Evolutionary conservation across 2,888 invertebrate genomes (phyloP).

Genomic region (Hydriomena furcata): DNA sequence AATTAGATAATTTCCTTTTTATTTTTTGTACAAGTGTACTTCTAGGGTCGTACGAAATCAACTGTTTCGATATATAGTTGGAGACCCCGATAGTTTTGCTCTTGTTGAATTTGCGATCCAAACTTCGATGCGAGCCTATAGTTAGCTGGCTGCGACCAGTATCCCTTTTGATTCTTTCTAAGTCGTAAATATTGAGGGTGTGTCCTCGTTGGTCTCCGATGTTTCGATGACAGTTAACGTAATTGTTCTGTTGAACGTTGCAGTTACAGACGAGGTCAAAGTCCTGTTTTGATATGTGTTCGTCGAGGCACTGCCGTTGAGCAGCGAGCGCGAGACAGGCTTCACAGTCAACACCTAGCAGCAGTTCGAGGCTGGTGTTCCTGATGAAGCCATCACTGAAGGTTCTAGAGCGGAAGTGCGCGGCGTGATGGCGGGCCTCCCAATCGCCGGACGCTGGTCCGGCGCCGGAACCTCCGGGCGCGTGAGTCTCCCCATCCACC

Average conservation of each 20-base stretch:
- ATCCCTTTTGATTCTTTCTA: conserved; percentile 73
- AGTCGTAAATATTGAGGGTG: conserved; percentile 73
- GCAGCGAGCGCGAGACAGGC: conserved; percentile 76
- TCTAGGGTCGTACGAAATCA: conserved; percentile 77
- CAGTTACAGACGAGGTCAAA: conserved; percentile 78
- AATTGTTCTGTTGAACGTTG: conserved; percentile 74
- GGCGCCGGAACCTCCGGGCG: conserved; percentile 31
- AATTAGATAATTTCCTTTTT: conserved; percentile 77
- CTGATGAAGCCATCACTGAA: conserved; percentile 79
- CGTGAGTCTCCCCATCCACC: conserved; percentile 68
- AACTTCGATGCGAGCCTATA: conserved; percentile 71
- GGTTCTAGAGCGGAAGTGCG: conserved; percentile 75
- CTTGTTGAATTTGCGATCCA: conserved; percentile 76
- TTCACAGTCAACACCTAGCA: conserved; percentile 79
- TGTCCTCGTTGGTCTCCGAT: conserved; percentile 65
- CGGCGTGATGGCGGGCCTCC: conserved; percentile 60
- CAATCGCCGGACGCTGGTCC: conserved; percentile 48
- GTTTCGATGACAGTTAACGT: conserved; percentile 66
- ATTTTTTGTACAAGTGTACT: conserved; percentile 78
- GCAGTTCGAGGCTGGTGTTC: conserved; percentile 76
- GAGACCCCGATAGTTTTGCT: conserved; percentile 76
- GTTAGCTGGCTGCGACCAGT: conserved; percentile 62
- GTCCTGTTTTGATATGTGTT: conserved; percentile 70
- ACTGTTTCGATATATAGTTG: conserved; percentile 77
- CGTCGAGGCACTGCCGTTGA: conserved; percentile 66